A percentile compares a stretch with the other conserved stretches of the same genome.
These are phyloP conservation scores for Andrena cerasifolii DNA, from an alignment of 1,140 invertebrate genomes.

Conservation along the genomic window DNA sequence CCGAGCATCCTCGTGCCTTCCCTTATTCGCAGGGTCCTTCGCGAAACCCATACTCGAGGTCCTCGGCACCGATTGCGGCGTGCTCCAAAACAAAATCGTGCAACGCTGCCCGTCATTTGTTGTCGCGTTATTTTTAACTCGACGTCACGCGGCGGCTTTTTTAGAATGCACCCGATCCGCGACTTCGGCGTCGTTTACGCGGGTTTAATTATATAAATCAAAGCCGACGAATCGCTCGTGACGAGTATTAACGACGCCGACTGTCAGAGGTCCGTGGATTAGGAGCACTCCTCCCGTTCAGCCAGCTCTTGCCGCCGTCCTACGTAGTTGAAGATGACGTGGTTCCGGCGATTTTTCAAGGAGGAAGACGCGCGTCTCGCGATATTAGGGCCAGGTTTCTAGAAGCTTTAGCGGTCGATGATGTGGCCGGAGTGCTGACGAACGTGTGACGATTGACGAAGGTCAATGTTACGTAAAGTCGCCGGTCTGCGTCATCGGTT, in stretches of 20 bases:
- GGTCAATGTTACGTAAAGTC: conserved; percentile 78
- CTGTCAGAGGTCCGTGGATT: neutral
- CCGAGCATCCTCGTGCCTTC: no score
- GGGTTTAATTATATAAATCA: conserved; percentile 33
- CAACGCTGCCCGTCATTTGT: conserved; percentile 16
- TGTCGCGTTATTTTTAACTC: conserved; percentile 40
- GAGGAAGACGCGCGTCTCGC: neutral
- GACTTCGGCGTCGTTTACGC: neutral
- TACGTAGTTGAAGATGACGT: no score
- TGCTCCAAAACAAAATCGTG: neutral
- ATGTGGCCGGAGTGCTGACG: conserved; percentile 60
- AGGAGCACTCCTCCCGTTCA: no score
- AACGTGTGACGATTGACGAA: conserved; percentile 71
- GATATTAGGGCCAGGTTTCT: neutral
- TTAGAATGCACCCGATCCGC: neutral
- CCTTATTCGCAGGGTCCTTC: no score
- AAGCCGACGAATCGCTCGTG: neutral
- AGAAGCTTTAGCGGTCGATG: conserved; percentile 29
- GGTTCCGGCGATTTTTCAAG: neutral
- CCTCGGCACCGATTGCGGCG: neutral
- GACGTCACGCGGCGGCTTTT: conserved; percentile 20
- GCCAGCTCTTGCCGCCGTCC: no score
- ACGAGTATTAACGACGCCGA: neutral
- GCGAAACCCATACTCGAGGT: neutral
- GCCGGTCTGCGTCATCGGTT: conserved; percentile 51